phyloP scores from a whole-genome alignment of 2,888 invertebrate species.

The Callyntrura guangdongensis region DNA sequence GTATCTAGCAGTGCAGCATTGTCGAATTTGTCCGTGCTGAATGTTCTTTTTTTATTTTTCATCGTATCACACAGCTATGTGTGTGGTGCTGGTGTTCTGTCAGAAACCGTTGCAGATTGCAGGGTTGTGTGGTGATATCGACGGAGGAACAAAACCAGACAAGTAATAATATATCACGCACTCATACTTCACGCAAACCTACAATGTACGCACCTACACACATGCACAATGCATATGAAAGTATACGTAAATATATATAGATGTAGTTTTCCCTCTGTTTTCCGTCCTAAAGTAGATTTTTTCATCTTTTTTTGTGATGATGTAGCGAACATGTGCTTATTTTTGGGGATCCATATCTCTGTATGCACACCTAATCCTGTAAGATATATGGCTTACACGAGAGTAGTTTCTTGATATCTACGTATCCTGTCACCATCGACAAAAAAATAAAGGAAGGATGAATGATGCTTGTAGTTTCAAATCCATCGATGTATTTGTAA shows the following conservation, averaged over 20 bases:
- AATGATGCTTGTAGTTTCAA: conserved; percentile 35
- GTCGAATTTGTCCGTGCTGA: conserved; percentile 51
- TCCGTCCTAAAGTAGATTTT: background rate
- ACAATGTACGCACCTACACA: background rate
- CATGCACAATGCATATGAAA: background rate
- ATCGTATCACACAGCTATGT: too few species aligned
- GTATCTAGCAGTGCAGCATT: background rate
- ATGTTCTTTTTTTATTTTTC: background rate
- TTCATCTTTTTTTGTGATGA: background rate
- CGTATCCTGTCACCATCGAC: background rate
- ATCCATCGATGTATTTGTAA: background rate
- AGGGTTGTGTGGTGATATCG: too few species aligned
- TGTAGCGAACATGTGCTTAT: background rate
- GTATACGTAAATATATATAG: background rate
- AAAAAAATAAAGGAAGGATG: conserved; percentile 15
- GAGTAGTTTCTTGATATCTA: background rate
- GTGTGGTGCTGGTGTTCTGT: too few species aligned
- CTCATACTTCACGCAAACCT: too few species aligned
- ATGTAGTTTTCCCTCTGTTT: too few species aligned
- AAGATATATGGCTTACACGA: conserved; percentile 7
- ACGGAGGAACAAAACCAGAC: too few species aligned
- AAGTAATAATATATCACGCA: too few species aligned
- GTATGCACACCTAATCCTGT: background rate
- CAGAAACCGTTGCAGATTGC: too few species aligned
- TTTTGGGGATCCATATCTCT: background rate